phyloP scores from a whole-genome alignment of 2,888 invertebrate genomes.

The Xylota sylvarum region DNA sequence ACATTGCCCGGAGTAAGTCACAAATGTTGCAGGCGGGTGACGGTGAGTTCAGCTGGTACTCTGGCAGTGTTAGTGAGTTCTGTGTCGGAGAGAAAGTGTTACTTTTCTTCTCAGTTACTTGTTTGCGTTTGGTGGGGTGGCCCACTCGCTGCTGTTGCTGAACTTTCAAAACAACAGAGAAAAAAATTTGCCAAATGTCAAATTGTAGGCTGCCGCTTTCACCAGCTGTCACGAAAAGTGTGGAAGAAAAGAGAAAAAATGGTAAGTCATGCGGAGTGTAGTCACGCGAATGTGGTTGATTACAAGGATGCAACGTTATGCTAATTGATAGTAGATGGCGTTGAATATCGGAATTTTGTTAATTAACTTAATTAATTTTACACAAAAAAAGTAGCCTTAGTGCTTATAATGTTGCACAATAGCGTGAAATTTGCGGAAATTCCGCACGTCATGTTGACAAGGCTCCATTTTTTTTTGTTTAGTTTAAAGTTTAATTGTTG shows the following conservation, averaged over 20 bases:
- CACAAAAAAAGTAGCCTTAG: too few species aligned
- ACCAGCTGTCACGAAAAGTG: conserved; percentile 43
- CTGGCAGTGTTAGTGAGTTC: conserved; percentile 54
- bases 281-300: conserved; percentile 24
- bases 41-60: conserved; percentile 23
- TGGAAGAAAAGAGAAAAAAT: neutral
- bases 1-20: conserved; percentile 35
- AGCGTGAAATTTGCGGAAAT: too few species aligned
- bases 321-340: conserved; percentile 38
- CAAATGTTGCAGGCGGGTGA: conserved; percentile 21
- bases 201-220: conserved; percentile 49
- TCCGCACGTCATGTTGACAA: too few species aligned
- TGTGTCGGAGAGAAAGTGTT: conserved; percentile 56
- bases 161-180: conserved; percentile 67
- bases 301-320: neutral
- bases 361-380: too few species aligned
- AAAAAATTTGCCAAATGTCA: conserved; percentile 47
- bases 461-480: too few species aligned
- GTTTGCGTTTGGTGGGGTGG: neutral
- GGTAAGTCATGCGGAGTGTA: conserved; percentile 1
- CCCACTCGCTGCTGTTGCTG: conserved; percentile 32
- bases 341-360: neutral
- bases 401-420: too few species aligned
- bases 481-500: too few species aligned
- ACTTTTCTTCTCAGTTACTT: conserved; percentile 22